Conservation (phyloP, 2,113 vertebrate genomes). For the Rattus rattus region DNA sequence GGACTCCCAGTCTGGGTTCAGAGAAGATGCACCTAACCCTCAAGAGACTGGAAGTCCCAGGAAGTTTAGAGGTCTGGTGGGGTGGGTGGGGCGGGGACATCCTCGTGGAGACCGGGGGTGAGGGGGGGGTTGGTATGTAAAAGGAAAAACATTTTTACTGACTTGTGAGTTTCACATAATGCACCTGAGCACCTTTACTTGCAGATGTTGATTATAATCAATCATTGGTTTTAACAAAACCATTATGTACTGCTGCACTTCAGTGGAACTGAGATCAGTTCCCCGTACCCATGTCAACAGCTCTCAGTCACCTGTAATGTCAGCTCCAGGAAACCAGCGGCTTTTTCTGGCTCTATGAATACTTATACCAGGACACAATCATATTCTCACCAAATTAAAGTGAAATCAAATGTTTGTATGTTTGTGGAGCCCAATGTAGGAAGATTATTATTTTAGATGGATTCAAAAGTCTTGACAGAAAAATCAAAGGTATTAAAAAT, state of each 20-base stretch:
- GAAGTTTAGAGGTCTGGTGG: too few species aligned
- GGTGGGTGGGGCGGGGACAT: too few species aligned
- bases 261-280: neutral
- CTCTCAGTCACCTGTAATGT: neutral
- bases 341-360: neutral
- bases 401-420: slow-evolving; percentile 18
- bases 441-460: neutral
- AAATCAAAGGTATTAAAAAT: neutral
- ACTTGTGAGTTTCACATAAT: too few species aligned
- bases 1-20: too few species aligned
- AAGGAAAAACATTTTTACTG: too few species aligned
- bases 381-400: slow-evolving; percentile 46
- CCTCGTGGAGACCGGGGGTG: too few species aligned
- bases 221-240: too few species aligned
- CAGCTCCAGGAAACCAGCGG: neutral
- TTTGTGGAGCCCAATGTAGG: neutral
- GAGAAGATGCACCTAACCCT: too few species aligned
- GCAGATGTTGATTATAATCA: too few species aligned
- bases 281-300: neutral
- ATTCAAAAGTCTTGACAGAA: neutral
- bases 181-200: too few species aligned
- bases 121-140: too few species aligned
- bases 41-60: too few species aligned
- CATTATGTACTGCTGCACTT: neutral
- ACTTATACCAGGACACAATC: neutral